These are phyloP conservation scores for Lepidochitona cinerea DNA, from an alignment of 2,888 invertebrate species.

Conservation along the genomic window DNA sequence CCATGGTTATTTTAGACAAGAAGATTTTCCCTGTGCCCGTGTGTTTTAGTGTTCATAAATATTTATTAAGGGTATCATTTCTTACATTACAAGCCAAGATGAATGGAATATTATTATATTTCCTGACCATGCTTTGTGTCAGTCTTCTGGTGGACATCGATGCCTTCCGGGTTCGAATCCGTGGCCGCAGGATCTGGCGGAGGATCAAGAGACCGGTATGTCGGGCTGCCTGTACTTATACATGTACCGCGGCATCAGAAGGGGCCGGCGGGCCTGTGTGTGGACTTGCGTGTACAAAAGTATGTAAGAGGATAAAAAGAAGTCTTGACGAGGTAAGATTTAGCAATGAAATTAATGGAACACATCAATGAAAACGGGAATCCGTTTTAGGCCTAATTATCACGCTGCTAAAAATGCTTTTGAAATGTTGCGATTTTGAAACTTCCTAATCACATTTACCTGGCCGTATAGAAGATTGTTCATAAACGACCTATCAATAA, in stretches of 20 bases:
- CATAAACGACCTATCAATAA: no score
- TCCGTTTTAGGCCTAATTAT: no score
- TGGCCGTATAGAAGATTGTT: no score
- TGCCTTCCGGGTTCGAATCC: background rate
- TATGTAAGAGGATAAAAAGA: background rate
- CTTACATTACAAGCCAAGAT: background rate
- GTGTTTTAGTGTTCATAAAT: no score
- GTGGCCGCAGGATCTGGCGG: conserved; percentile 2
- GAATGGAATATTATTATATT: background rate
- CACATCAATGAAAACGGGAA: no score
- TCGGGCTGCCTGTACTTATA: conserved; percentile 1
- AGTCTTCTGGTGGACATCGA: background rate
- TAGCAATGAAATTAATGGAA: no score
- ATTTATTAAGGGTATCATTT: no score
- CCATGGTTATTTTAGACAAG: no score
- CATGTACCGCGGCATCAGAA: background rate
- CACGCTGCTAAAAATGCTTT: no score
- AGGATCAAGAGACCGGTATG: conserved; percentile 1
- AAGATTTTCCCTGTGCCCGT: no score
- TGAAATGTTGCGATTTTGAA: no score
- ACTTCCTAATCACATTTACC: no score
- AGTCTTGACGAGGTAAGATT: background rate
- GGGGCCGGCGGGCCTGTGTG: background rate
- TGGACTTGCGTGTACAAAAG: background rate
- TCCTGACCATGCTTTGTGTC: background rate